Evolutionary conservation across 2,888 invertebrate genomes (phyloP).

Genomic region (Synergus laeviventris): DNA sequence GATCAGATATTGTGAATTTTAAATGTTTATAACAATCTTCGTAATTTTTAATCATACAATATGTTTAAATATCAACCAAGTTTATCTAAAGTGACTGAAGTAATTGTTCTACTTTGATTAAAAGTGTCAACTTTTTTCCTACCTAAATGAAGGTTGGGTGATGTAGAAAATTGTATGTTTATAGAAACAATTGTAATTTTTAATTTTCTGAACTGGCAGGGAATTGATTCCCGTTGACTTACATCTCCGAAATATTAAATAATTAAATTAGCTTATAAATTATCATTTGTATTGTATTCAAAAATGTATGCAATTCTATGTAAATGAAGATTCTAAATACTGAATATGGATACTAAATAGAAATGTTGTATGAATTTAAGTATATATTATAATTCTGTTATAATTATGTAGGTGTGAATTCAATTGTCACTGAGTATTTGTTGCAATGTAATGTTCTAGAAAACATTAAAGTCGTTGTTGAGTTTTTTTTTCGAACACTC

Average conservation of each 20-base stretch:
- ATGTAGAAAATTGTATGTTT: slow-evolving; percentile 27
- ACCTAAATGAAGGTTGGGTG: background rate
- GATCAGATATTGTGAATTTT: background rate
- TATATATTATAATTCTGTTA: slow-evolving; percentile 24
- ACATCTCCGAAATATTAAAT: slow-evolving; percentile 48
- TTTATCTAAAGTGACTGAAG: background rate
- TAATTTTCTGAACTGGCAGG: slow-evolving; percentile 14
- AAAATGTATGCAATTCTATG: slow-evolving; percentile 49
- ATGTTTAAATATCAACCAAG: background rate
- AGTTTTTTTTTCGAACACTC: background rate
- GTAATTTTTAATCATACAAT: background rate
- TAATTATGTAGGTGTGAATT: slow-evolving; percentile 25
- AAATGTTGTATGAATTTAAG: slow-evolving; percentile 25
- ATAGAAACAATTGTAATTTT: slow-evolving; percentile 10
- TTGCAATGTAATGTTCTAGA: slow-evolving; percentile 18
- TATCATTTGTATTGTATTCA: slow-evolving; percentile 56
- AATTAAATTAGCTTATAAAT: slow-evolving; percentile 46
- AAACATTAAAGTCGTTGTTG: background rate
- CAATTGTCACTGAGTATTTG: slow-evolving; percentile 31
- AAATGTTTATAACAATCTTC: background rate
- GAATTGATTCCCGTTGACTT: slow-evolving; percentile 59
- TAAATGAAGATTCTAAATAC: slow-evolving; percentile 34
- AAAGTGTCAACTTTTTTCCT: background rate
- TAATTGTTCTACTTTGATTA: background rate
- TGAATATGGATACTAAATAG: slow-evolving; percentile 26